Percentiles rank a stretch among this genome's conserved stretches.
Evolutionary conservation across 2,888 invertebrate species (phyloP).

Genomic region (Heteropelma amictum): DNA sequence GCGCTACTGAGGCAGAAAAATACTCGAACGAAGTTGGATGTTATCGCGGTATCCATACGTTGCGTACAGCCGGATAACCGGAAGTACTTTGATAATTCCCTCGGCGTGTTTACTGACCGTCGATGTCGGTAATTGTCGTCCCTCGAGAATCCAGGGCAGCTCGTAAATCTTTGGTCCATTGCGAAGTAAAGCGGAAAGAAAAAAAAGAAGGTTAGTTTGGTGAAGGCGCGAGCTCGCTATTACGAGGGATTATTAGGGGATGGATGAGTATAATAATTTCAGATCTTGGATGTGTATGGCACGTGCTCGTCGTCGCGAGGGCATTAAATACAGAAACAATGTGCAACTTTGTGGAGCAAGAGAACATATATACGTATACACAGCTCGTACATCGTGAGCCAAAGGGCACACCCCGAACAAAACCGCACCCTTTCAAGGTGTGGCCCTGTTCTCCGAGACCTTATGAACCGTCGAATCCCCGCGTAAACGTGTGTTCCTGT

Average conservation of each 20-base stretch:
- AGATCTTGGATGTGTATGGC: conserved; percentile 7
- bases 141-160: too few species aligned
- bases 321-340: conserved; percentile 58
- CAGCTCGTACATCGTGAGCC: conserved; percentile 52
- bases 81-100: too few species aligned
- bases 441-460: conserved; percentile 55
- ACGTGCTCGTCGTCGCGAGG: conserved; percentile 46
- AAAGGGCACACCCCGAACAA: conserved; percentile 66
- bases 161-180: too few species aligned
- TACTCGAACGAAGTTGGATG: too few species aligned
- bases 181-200: too few species aligned
- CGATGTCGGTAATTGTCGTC: too few species aligned
- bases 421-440: conserved; percentile 64
- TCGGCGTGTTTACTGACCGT: too few species aligned
- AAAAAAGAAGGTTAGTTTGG: too few species aligned
- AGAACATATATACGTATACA: conserved; percentile 30
- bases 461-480: conserved; percentile 49
- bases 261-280: conserved; percentile 45
- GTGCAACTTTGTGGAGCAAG: conserved; percentile 47
- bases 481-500: neutral
- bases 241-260: conserved; percentile 20
- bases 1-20: too few species aligned
- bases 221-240: neutral
- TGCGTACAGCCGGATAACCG: too few species aligned
- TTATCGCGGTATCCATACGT: too few species aligned